phyloP scores from a whole-genome alignment of 35 echinoderm and acorn worm species.

The Hemicentrotus pulcherrimus region DNA sequence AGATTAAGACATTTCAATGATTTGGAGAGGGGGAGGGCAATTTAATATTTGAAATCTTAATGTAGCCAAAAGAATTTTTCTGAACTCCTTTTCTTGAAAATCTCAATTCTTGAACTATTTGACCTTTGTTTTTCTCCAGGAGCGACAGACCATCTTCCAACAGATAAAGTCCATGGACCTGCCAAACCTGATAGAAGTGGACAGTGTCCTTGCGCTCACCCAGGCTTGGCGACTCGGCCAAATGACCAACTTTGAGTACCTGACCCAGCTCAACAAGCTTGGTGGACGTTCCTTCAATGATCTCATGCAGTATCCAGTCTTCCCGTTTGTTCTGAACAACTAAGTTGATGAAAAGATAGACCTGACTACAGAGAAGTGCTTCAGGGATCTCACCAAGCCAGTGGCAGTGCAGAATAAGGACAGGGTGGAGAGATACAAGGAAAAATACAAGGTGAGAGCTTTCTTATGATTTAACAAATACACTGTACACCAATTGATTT shows the following conservation, averaged over 20 bases:
- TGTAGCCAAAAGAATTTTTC: too few species aligned
- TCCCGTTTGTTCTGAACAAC: slow-evolving; percentile 86
- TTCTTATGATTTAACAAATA: neutral
- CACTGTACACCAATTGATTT: too few species aligned
- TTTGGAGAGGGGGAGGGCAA: too few species aligned
- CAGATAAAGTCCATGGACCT: slow-evolving; percentile 71
- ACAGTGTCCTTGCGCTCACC: slow-evolving; percentile 75
- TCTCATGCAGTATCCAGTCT: slow-evolving; percentile 99
- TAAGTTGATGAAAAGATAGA: slow-evolving; percentile 69
- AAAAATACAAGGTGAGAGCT: slow-evolving; percentile 74
- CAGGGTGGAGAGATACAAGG: slow-evolving; percentile 77
- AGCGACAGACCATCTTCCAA: slow-evolving; percentile 70
- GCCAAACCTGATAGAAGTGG: slow-evolving; percentile 83
- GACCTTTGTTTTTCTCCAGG: slow-evolving; percentile 50
- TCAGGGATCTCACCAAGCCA: slow-evolving; percentile 86
- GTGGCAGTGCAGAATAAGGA: slow-evolving; percentile 85
- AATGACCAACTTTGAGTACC: slow-evolving; percentile 98
- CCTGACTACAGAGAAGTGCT: slow-evolving; percentile 28
- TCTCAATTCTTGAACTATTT: neutral
- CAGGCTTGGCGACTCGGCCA: slow-evolving; percentile 78
- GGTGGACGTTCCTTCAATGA: slow-evolving; percentile 93
- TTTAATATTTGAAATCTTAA: too few species aligned
- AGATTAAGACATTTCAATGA: too few species aligned
- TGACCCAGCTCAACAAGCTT: slow-evolving; percentile 95
- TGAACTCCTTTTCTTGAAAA: neutral